Base-by-base conservation (phyloP, 2,888 invertebrate genomes). In the Junonia oenone region DNA sequence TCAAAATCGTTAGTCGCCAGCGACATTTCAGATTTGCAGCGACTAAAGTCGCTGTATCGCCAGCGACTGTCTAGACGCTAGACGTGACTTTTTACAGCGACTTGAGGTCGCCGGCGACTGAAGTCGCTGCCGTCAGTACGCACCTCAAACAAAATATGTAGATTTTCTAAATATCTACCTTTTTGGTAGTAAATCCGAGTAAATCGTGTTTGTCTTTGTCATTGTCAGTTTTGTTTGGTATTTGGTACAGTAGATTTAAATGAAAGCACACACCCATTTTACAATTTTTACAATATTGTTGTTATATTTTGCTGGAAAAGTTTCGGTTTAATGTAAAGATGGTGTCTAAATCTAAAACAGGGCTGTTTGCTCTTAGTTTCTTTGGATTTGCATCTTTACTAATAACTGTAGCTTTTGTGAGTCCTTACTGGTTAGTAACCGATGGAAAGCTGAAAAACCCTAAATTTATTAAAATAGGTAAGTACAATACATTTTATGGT, bases 351-450 rank as follows among this genome's bases (percentile, higher is more conserved):
- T 92, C 93, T 48, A 93, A 91, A 81, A 93, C 93, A 40, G 93
- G 93, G 19, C 74, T 91, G 63, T 90, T 91, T 76, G 95, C 95
- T 11, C 87, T 95, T 35, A 91, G 91, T 45, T 91, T 94, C 66
- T 93, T 94, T 58, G 83, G 88, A 14, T 70, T 93, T 15, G 93
- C 94, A 2, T 94, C 95, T 66, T 63, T 95, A 43, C 93, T 96
- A 64, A 92, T 95, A 62, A 82, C 97, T 48, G 92, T 97, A 61
- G 93, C 97, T 4, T 98, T 97, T 87, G 93, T 94, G 27, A 95
- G 97, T 49, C 96, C 97, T 0, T 95, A 94, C 77, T 98, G 98
- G 98, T 84, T 98, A 50, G 95, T 95, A 61, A 95, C 94, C 13
- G 95, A 96, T 83, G 96, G 96, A 8, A 92, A 93, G 82, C 82